These are phyloP conservation scores for Platycercus adscitus DNA, from an alignment of 2,113 vertebrate species.

Conservation along the genomic window DNA sequence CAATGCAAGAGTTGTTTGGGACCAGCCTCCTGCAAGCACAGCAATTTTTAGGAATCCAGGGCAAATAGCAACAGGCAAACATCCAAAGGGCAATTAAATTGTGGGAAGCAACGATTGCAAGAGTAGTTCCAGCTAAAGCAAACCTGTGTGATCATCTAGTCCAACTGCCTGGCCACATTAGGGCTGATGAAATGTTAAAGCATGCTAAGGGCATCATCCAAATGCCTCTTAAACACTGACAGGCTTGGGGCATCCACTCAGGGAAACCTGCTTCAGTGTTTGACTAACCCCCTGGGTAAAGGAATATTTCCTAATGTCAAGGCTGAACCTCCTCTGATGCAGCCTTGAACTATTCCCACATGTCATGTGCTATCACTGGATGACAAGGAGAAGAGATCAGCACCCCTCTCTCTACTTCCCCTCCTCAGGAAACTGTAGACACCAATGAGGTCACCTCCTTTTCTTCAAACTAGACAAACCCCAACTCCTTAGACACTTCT, in stretches of 20 bases:
- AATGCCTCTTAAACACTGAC: neutral
- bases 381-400: neutral
- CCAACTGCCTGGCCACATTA: no score
- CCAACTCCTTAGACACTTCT: neutral
- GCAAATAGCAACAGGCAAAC: neutral
- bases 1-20: neutral
- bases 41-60: neutral
- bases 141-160: neutral
- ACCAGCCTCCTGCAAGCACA: neutral
- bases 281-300: neutral
- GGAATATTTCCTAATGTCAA: neutral
- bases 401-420: neutral
- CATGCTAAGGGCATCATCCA: neutral
- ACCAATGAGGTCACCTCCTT: neutral
- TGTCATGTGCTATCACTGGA: no score
- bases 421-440: neutral
- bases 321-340: neutral
- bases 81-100: neutral
- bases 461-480: neutral
- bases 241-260: fast-evolving
- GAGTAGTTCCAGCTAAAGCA: neutral
- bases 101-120: neutral
- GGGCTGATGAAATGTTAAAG: neutral
- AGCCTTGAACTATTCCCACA: neutral
- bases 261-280: neutral